These are phyloP conservation scores for Liodrosophila aerea DNA, from an alignment of 2,888 invertebrate genomes.

Conservation along the genomic window DNA sequence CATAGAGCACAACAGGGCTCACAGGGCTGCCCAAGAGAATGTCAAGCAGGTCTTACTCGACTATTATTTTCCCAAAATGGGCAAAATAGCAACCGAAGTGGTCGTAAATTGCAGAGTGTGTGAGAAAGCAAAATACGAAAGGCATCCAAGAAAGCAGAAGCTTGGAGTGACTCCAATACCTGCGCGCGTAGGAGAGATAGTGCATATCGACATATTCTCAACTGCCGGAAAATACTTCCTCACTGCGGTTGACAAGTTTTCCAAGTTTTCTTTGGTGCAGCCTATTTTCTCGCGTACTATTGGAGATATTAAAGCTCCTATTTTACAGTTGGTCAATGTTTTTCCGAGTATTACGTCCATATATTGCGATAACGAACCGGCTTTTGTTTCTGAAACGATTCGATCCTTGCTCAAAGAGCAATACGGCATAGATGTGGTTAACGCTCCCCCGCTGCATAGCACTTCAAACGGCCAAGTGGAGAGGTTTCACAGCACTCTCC, in stretches of 20 bases:
- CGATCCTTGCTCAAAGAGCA: not conserved
- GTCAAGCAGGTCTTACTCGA: conserved; percentile 3
- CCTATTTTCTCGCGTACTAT: not conserved
- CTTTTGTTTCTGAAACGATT: conserved; percentile 6
- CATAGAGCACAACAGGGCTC: conserved; percentile 1
- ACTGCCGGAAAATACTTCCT: conserved; percentile 7
- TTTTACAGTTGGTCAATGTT: conserved; percentile 2
- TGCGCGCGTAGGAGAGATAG: not conserved
- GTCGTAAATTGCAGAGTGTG: not conserved
- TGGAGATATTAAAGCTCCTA: not conserved
- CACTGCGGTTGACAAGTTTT: conserved; percentile 10
- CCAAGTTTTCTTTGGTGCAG: conserved; percentile 5
- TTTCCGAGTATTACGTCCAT: not conserved
- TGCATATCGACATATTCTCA: conserved; percentile 12
- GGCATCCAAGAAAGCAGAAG: conserved; percentile 5
- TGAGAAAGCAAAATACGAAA: conserved; percentile 1
- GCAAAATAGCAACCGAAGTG: conserved; percentile 1
- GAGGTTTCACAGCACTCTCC: not conserved
- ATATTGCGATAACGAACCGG: conserved; percentile 2
- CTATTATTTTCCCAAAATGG: conserved; percentile 3
- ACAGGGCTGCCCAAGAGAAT: conserved; percentile 4
- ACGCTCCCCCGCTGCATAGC: conserved; percentile 1
- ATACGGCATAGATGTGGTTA: conserved; percentile 1
- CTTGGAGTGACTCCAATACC: conserved; percentile 1
- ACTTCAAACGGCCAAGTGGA: not conserved